Percentiles rank a stretch among this genome's conserved stretches.
phyloP scores from a whole-genome alignment of 2,113 vertebrate species.

The Periophthalmus modestus region DNA sequence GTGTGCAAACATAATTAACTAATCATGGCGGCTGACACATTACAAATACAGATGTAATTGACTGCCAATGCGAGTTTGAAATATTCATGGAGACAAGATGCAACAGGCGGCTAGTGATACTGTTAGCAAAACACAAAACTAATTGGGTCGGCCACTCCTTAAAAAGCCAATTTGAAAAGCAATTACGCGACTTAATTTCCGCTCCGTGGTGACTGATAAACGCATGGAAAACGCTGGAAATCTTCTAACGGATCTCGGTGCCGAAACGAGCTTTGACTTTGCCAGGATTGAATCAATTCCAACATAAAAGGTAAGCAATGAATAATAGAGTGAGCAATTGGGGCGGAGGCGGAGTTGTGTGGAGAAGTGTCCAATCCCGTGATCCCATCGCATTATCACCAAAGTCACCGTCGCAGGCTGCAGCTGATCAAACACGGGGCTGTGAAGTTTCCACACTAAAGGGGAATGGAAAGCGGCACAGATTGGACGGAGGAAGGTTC shows the following conservation, averaged over 20 bases:
- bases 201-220: conserved; percentile 49
- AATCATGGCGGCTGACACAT: conserved; percentile 59
- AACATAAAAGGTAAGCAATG: conserved; percentile 41
- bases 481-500: conserved; percentile 47
- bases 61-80: conserved; percentile 65
- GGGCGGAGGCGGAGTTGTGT: conserved; percentile 24
- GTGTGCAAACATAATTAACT: conserved; percentile 69
- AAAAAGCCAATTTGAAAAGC: conserved; percentile 70
- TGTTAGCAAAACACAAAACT: conserved; percentile 65
- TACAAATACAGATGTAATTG: conserved; percentile 68
- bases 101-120: conserved; percentile 53
- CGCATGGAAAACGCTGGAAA: conserved; percentile 34
- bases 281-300: conserved; percentile 35
- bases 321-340: conserved; percentile 20
- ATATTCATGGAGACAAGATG: conserved; percentile 62
- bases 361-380: conserved; percentile 35
- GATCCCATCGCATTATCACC: conserved; percentile 53
- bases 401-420: conserved; percentile 36
- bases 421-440: conserved; percentile 52
- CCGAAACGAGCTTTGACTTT: conserved; percentile 40
- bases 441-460: conserved; percentile 56
- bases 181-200: conserved; percentile 65
- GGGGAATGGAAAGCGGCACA: conserved; percentile 44
- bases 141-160: conserved; percentile 69
- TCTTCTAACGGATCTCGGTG: conserved; percentile 41